Evolutionary conservation across 2,888 invertebrate species (phyloP).

Genomic region (Protonemura montana): DNA sequence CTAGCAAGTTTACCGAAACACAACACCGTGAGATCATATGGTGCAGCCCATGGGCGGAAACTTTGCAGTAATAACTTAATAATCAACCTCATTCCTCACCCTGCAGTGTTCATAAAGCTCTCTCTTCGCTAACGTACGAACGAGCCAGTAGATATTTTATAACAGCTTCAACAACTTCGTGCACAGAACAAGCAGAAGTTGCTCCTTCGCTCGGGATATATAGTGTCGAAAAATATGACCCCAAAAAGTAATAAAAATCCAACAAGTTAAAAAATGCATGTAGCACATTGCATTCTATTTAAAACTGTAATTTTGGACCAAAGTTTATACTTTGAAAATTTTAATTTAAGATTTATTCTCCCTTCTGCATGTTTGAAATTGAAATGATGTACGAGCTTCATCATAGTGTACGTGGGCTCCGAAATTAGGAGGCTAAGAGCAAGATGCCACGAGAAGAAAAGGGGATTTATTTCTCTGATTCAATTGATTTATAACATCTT

Average conservation of each 20-base stretch:
- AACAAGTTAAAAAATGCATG: background rate
- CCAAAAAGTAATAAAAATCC: conserved; percentile 7
- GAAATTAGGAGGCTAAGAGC: background rate
- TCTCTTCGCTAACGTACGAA: too few relatives aligned
- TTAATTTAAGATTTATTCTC: background rate
- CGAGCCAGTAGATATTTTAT: too few relatives aligned
- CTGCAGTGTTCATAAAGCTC: too few relatives aligned
- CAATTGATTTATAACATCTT: background rate
- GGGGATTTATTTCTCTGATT: background rate
- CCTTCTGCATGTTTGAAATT: background rate
- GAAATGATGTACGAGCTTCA: background rate
- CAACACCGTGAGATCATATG: too few relatives aligned
- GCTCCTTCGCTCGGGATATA: background rate
- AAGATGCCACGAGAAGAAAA: background rate
- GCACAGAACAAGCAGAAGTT: too few relatives aligned
- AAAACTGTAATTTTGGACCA: background rate
- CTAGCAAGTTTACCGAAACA: background rate
- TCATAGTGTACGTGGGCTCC: background rate
- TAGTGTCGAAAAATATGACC: background rate
- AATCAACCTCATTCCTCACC: background rate
- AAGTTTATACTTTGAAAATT: background rate
- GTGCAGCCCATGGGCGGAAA: background rate
- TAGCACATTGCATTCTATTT: background rate
- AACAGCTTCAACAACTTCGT: too few relatives aligned
- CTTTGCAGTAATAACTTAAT: background rate